Conservation (phyloP, 2,797 vertebrate genomes). For the Typhlichthys subterraneus region DNA sequence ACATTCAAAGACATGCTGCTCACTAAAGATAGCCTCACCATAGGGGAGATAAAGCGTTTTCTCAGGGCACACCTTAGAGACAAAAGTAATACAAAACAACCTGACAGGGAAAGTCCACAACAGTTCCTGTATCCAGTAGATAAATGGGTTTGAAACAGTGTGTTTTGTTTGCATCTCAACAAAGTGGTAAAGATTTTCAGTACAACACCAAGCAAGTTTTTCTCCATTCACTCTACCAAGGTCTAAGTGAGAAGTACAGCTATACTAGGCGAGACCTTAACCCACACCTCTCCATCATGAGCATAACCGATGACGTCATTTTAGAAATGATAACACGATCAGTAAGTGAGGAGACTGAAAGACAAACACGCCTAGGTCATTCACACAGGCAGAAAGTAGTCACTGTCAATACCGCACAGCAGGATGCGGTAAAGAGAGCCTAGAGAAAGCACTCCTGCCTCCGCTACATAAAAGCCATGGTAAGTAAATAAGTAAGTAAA, state of each 20-base stretch:
- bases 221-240: constrained; percentile 8
- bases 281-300: neutral
- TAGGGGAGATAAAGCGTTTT: constrained; percentile 34
- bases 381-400: constrained; percentile 8
- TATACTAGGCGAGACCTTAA: constrained; percentile 3
- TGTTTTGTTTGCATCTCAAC: too few relatives aligned
- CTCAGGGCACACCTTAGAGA: constrained; percentile 9
- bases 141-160: too few relatives aligned
- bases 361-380: constrained; percentile 11
- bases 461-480: too few relatives aligned
- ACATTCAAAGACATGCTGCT: too few relatives aligned
- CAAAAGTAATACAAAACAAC: constrained; percentile 14
- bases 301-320: neutral
- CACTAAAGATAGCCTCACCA: constrained; percentile 21
- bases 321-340: neutral
- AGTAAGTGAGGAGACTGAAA: constrained; percentile 7
- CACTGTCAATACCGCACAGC: constrained; percentile 14
- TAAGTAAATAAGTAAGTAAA: neutral
- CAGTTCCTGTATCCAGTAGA: too few relatives aligned
- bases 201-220: constrained; percentile 1
- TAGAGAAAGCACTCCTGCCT: too few relatives aligned
- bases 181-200: too few relatives aligned
- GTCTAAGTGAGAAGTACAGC: neutral
- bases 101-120: too few relatives aligned
- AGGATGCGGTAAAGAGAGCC: neutral